These are phyloP conservation scores for Zeuzera pyrina DNA, from an alignment of 2,888 invertebrate genomes.

Conservation along the genomic window DNA sequence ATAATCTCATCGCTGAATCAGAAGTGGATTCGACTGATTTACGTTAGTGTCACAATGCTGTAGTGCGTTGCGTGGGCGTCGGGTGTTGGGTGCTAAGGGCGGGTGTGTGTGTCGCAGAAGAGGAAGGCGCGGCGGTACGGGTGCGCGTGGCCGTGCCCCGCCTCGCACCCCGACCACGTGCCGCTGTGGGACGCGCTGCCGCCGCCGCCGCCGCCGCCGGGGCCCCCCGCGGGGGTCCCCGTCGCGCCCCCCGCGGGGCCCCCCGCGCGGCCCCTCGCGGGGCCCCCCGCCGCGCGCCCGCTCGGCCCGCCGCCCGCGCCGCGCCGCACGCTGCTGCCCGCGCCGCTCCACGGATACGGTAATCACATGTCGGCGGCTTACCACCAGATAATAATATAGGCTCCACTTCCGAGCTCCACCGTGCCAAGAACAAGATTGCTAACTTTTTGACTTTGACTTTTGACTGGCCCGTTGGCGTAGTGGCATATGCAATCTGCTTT, in stretches of 20 bases:
- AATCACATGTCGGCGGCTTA: too few species aligned
- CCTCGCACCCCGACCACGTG: slow-evolving; percentile 56
- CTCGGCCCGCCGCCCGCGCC: slow-evolving; percentile 13
- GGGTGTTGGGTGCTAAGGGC: too few species aligned
- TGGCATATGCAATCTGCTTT: too few species aligned
- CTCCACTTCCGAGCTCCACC: too few species aligned
- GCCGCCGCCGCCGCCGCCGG: slow-evolving; percentile 62
- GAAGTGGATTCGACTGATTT: too few species aligned
- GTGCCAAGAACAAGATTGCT: too few species aligned
- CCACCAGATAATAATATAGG: too few species aligned
- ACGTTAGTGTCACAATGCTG: too few species aligned
- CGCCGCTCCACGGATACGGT: slow-evolving; percentile 10
- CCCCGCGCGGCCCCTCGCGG: slow-evolving; percentile 7
- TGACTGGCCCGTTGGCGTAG: too few species aligned
- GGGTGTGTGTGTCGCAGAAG: slow-evolving; percentile 7
- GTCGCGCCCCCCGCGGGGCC: slow-evolving; percentile 10
- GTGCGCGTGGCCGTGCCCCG: slow-evolving; percentile 64
- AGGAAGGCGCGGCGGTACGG: slow-evolving; percentile 38
- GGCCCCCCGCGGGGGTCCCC: slow-evolving; percentile 38
- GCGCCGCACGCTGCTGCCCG: slow-evolving; percentile 13
- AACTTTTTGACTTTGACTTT: too few species aligned
- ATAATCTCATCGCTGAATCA: too few species aligned
- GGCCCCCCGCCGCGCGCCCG: slow-evolving; percentile 15
- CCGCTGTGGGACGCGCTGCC: slow-evolving; percentile 67
- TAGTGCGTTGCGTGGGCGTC: not conserved